Conservation (phyloP, 1,140 invertebrate species). For the Eumaeus atala region DNA sequence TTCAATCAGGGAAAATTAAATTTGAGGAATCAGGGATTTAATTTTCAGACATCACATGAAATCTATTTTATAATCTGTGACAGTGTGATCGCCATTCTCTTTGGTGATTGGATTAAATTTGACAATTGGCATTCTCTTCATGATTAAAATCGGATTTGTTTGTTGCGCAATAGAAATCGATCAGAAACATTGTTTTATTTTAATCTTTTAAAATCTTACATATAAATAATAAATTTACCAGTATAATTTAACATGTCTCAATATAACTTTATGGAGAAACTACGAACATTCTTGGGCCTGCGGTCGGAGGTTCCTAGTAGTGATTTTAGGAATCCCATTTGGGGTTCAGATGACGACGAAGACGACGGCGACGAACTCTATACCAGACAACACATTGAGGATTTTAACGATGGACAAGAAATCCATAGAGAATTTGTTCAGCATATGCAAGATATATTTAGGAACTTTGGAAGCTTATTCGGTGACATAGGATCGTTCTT, state of each 20-base stretch:
- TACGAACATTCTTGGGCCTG: slow-evolving; percentile 54
- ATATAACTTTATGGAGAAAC: slow-evolving; percentile 45
- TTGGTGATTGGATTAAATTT: no score
- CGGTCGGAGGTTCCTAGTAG: slow-evolving; percentile 46
- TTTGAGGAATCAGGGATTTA: no score
- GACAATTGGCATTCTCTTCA: no score
- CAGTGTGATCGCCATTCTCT: no score
- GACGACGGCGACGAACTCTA: slow-evolving; percentile 60
- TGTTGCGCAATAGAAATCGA: slow-evolving; percentile 54
- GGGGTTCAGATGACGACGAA: slow-evolving; percentile 61
- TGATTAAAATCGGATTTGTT: slow-evolving; percentile 36
- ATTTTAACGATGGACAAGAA: slow-evolving; percentile 36
- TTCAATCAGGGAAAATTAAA: no score
- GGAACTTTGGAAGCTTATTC: slow-evolving; percentile 51
- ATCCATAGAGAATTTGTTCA: slow-evolving; percentile 47
- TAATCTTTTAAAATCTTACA: slow-evolving; percentile 2
- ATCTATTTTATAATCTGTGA: no score
- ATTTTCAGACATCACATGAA: no score
- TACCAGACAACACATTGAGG: slow-evolving; percentile 39
- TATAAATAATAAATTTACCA: slow-evolving; percentile 10
- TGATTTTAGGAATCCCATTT: slow-evolving; percentile 65
- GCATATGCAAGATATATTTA: slow-evolving; percentile 60
- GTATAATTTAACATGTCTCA: slow-evolving; percentile 33
- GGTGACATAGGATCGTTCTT: slow-evolving; percentile 52
- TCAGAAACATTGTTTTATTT: neutral